phyloP scores from a whole-genome alignment of 2,113 vertebrate genomes.

The Noturus placidus region DNA sequence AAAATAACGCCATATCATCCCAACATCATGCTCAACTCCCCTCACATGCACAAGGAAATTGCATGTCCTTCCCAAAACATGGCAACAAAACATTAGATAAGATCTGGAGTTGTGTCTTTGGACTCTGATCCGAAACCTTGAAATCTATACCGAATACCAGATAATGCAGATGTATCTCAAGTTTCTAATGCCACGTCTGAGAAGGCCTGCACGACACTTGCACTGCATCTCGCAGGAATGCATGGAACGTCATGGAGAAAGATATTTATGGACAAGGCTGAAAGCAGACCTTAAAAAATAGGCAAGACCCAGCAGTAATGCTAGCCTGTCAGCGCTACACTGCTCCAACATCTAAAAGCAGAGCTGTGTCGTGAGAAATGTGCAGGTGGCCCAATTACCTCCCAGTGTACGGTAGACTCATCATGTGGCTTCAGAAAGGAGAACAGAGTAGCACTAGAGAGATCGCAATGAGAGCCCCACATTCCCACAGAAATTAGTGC shows the following conservation, averaged over 20 bases:
- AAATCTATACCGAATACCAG: neutral
- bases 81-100: neutral
- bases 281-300: slow-evolving; percentile 3
- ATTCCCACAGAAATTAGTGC: slow-evolving; percentile 47
- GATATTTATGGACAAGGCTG: slow-evolving; percentile 37
- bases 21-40: neutral
- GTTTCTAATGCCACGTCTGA: neutral
- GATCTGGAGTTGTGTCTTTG: neutral
- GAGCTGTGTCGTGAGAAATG: slow-evolving; percentile 13
- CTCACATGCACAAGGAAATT: neutral
- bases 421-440: slow-evolving; percentile 3
- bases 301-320: slow-evolving; percentile 17
- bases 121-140: neutral
- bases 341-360: slow-evolving; percentile 17
- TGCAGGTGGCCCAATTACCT: slow-evolving; percentile 31
- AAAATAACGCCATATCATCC: neutral
- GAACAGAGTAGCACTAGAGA: neutral
- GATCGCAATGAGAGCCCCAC: neutral
- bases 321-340: slow-evolving; percentile 23
- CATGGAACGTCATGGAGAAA: neutral
- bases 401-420: slow-evolving; percentile 12
- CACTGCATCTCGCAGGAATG: slow-evolving; percentile 12
- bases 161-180: neutral
- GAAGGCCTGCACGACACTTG: neutral
- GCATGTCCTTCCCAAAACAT: neutral